Conservation (phyloP, 1,140 invertebrate species). For the Dendroctonus valens region DNA sequence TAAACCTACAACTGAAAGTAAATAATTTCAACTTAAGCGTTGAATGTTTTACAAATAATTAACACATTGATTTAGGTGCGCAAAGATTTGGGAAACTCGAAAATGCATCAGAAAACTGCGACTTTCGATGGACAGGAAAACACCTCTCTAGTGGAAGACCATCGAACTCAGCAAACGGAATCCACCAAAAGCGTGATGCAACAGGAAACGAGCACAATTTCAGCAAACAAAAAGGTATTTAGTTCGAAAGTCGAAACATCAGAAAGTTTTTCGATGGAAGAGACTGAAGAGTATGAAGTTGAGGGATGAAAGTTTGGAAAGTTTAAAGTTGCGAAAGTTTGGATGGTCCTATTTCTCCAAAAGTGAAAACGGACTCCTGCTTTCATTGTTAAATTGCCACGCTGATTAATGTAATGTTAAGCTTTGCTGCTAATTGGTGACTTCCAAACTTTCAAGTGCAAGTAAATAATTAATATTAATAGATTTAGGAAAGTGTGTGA, state of each 20-base stretch:
- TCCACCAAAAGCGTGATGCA: conserved; percentile 40
- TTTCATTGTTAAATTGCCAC: too few species aligned
- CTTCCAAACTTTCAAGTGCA: too few species aligned
- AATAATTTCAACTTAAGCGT: too few species aligned
- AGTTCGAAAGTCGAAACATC: conserved; percentile 43
- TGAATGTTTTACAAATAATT: too few species aligned
- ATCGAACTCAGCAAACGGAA: conserved; percentile 38
- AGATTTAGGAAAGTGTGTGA: too few species aligned
- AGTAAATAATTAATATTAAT: too few species aligned
- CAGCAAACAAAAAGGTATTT: conserved; percentile 43
- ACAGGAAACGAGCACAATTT: conserved; percentile 40
- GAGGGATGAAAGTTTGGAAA: conserved; percentile 34
- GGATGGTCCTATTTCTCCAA: too few species aligned
- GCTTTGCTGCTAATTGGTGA: too few species aligned
- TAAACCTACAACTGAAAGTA: too few species aligned
- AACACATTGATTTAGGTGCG: conserved; percentile 35
- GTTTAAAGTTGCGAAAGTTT: too few species aligned
- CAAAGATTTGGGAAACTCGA: conserved; percentile 45
- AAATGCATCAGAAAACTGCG: conserved; percentile 44
- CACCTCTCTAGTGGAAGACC: conserved; percentile 44
- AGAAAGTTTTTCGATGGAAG: conserved; percentile 48
- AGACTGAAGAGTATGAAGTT: conserved; percentile 48
- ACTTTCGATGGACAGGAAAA: conserved; percentile 44
- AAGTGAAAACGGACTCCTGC: too few species aligned
- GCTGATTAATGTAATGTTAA: too few species aligned